Percentiles rank a stretch among this genome's conserved stretches.
phyloP scores from a whole-genome alignment of 1,140 invertebrate genomes.

The Euura saliciscinereae region DNA sequence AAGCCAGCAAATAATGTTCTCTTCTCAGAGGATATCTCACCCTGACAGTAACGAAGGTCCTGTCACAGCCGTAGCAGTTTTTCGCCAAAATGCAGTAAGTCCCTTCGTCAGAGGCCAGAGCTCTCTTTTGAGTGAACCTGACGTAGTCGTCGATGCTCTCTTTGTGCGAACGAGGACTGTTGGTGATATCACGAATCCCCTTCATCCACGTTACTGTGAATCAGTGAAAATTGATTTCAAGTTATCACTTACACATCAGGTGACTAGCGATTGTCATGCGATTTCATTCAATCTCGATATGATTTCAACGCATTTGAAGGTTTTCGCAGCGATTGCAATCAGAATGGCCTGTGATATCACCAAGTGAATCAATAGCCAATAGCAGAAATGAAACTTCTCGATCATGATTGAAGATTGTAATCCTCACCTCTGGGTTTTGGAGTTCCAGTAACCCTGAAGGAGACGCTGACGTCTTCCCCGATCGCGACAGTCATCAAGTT shows the following conservation, averaged over 20 bases:
- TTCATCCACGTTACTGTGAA: conserved; percentile 82
- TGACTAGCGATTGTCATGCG: no score
- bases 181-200: conserved; percentile 81
- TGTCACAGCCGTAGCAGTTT: conserved; percentile 87
- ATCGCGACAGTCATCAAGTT: conserved; percentile 74
- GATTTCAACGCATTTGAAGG: no score
- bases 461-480: conserved; percentile 81
- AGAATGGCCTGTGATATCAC: no score
- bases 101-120: conserved; percentile 85
- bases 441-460: conserved; percentile 78
- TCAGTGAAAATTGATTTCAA: conserved; percentile 11
- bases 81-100: conserved; percentile 93
- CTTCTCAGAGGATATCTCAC: conserved; percentile 54
- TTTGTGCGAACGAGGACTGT: conserved; percentile 76
- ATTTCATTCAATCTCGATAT: no score
- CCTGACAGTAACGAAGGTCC: conserved; percentile 82
- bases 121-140: conserved; percentile 85
- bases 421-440: conserved; percentile 81
- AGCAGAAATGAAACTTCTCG: background rate
- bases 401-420: conserved; percentile 13
- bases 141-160: conserved; percentile 85
- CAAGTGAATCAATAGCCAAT: background rate
- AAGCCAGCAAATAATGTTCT: conserved; percentile 9
- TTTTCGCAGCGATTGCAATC: no score
- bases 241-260: no score